Evolutionary conservation across 2,888 invertebrate species (phyloP).

Genomic region (Philhelius pedissequus): DNA sequence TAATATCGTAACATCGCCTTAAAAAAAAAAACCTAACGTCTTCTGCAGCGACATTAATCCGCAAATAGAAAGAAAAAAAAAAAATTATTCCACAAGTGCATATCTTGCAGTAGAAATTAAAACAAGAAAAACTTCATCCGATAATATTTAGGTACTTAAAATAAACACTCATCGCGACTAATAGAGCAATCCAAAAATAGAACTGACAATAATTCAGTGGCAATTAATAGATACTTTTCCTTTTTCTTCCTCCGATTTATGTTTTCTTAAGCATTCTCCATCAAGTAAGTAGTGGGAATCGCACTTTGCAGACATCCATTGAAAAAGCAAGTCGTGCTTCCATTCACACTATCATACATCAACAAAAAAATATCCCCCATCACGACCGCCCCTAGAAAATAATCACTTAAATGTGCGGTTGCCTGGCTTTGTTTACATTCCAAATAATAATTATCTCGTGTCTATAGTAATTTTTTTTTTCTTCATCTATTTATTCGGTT

Average conservation of each 20-base stretch:
- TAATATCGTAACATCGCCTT: too few species aligned
- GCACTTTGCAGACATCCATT: neutral
- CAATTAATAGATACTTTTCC: neutral
- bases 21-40: neutral
- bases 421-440: slow-evolving; percentile 31
- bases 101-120: neutral
- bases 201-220: slow-evolving; percentile 5
- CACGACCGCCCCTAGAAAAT: neutral
- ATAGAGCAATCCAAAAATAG: neutral
- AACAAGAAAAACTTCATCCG: neutral
- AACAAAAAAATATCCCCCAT: slow-evolving; percentile 22
- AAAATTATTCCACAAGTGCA: neutral
- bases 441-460: slow-evolving; percentile 20
- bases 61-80: neutral
- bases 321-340: slow-evolving; percentile 6
- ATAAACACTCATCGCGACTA: neutral
- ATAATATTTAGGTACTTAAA: neutral
- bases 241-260: neutral
- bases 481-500: neutral
- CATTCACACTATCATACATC: slow-evolving; percentile 26
- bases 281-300: neutral
- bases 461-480: neutral
- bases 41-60: neutral
- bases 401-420: slow-evolving; percentile 14
- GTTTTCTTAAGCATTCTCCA: slow-evolving; percentile 5